These are phyloP conservation scores for Hermetia illucens DNA, from an alignment of 1,140 invertebrate species.

Conservation along the genomic window DNA sequence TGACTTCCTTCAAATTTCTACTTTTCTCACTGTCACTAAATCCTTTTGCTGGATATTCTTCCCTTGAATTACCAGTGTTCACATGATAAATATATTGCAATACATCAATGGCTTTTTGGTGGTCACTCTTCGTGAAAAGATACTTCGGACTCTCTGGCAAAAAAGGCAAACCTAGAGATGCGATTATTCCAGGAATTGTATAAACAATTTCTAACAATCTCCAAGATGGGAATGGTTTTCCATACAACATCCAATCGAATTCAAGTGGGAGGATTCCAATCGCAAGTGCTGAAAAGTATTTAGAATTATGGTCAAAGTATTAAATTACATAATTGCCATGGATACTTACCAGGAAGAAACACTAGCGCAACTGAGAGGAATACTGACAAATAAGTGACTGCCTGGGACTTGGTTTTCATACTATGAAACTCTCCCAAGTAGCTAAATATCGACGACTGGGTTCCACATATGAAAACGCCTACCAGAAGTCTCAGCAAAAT, in stretches of 20 bases:
- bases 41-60: constrained; percentile 16
- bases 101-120: constrained; percentile 41
- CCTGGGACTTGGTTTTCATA: constrained; percentile 22
- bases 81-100: constrained; percentile 41
- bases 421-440: constrained; percentile 53
- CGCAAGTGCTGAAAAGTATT: constrained; percentile 38
- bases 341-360: constrained; percentile 43
- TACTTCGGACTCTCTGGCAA: constrained; percentile 68
- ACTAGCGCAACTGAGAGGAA: constrained; percentile 52
- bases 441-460: constrained; percentile 48
- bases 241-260: constrained; percentile 30
- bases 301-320: constrained; percentile 3
- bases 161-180: constrained; percentile 34
- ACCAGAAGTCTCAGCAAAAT: constrained; percentile 54
- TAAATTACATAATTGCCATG: constrained; percentile 34
- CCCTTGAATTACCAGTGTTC: constrained; percentile 36
- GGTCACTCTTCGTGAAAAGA: constrained; percentile 43
- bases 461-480: constrained; percentile 52
- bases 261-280: constrained; percentile 44
- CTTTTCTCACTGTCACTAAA: constrained; percentile 12
- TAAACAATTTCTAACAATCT: constrained; percentile 42
- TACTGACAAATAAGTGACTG: constrained; percentile 42
- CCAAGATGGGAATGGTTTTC: constrained; percentile 44
- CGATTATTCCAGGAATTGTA: constrained; percentile 37
- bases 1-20: constrained; percentile 15